A percentile compares a stretch with the other conserved stretches of the same genome.
phyloP scores from a whole-genome alignment of 2,888 invertebrate genomes.

The Pegoplata infirma region DNA sequence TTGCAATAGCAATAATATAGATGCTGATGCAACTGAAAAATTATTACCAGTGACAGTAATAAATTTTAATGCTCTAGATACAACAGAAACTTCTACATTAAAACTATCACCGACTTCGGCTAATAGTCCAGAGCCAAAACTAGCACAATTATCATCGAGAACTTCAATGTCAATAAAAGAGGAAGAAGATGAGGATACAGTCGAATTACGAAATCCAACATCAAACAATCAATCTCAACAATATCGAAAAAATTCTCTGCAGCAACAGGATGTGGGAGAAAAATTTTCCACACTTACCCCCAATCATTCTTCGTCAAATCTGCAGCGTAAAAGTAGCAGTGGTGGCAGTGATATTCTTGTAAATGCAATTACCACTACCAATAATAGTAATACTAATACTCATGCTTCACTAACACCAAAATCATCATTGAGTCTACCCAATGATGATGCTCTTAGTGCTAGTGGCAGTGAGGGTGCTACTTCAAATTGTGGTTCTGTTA shows the following conservation, averaged over 20 bases:
- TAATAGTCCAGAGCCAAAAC: constrained; percentile 63
- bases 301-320: not conserved
- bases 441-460: constrained; percentile 69
- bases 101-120: constrained; percentile 47
- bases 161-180: constrained; percentile 74
- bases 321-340: constrained; percentile 44
- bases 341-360: constrained; percentile 51
- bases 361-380: constrained; percentile 36
- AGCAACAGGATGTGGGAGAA: not conserved
- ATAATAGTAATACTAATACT: constrained; percentile 35
- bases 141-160: constrained; percentile 67
- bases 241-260: not conserved
- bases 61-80: constrained; percentile 40
- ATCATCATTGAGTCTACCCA: constrained; percentile 72
- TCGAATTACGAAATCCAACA: constrained; percentile 38
- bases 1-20: constrained; percentile 42
- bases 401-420: constrained; percentile 67
- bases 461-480: constrained; percentile 70
- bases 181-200: constrained; percentile 72
- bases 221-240: constrained; percentile 33
- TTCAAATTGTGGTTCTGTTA: constrained; percentile 64
- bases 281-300: constrained; percentile 10
- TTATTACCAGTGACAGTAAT: constrained; percentile 67
- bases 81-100: constrained; percentile 11
- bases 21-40: constrained; percentile 68